These are phyloP conservation scores for Hyperoplus immaculatus DNA, from an alignment of 2,797 vertebrate genomes.

Conservation along the genomic window DNA sequence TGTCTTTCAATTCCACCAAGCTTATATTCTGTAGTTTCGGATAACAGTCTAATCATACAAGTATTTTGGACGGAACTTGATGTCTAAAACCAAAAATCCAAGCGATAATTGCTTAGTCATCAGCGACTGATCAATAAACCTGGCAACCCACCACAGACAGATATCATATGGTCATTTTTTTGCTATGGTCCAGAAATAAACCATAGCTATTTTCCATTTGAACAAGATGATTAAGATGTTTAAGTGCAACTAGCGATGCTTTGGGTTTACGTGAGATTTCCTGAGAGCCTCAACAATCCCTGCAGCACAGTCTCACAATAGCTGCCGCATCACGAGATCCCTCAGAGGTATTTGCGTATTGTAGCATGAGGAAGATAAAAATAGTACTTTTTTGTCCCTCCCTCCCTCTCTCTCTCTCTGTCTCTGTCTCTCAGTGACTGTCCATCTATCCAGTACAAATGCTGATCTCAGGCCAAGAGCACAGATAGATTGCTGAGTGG, in stretches of 20 bases:
- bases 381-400: constrained; percentile 53
- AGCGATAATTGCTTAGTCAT: background rate
- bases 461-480: constrained; percentile 15
- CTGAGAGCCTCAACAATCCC: constrained; percentile 39
- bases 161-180: background rate
- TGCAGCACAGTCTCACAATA: constrained; percentile 64
- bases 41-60: background rate
- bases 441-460: constrained; percentile 21
- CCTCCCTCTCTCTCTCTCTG: constrained; percentile 12
- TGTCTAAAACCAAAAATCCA: background rate
- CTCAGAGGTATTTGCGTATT: constrained; percentile 49
- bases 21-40: background rate
- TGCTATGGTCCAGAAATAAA: background rate
- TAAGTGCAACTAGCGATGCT: background rate
- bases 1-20: background rate
- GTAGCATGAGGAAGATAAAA: constrained; percentile 64
- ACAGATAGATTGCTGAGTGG: constrained; percentile 2
- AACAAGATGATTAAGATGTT: background rate
- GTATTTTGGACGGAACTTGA: background rate
- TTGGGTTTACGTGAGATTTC: constrained; percentile 35
- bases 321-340: constrained; percentile 61
- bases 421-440: background rate
- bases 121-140: constrained; percentile 25
- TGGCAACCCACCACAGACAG: background rate
- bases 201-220: background rate